Evolutionary conservation across 1,140 invertebrate species (phyloP).

Genomic region (Zelostemma sp.): DNA sequence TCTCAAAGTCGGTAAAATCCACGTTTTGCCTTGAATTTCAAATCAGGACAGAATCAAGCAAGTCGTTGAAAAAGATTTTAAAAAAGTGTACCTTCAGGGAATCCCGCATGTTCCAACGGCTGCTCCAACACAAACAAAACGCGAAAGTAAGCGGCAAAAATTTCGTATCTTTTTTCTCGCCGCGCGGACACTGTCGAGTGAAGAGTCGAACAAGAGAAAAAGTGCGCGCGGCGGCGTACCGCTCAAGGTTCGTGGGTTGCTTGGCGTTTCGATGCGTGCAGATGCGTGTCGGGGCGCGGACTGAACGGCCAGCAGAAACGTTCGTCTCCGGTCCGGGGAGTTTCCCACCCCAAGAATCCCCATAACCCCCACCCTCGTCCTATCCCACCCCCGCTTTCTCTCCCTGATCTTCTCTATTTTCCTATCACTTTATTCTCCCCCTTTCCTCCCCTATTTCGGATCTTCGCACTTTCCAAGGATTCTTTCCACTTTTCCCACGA

Average conservation of each 20-base stretch:
- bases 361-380: slow-evolving; percentile 38
- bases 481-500: neutral
- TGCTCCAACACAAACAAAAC: slow-evolving; percentile 1
- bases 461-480: neutral
- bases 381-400: slow-evolving; percentile 13
- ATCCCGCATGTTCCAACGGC: too few relatives aligned
- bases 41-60: too few relatives aligned
- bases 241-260: slow-evolving; percentile 11
- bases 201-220: slow-evolving; percentile 2
- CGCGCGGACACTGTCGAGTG: neutral
- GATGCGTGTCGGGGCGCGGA: slow-evolving; percentile 48
- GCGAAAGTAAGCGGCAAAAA: neutral
- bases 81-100: too few relatives aligned
- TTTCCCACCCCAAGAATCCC: slow-evolving; percentile 47
- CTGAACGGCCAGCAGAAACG: slow-evolving; percentile 43
- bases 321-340: slow-evolving; percentile 41
- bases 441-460: neutral
- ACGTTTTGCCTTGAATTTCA: neutral
- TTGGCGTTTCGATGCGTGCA: slow-evolving; percentile 20
- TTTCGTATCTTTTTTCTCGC: too few relatives aligned
- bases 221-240: slow-evolving; percentile 13
- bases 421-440: neutral
- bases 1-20: too few relatives aligned
- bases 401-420: slow-evolving; percentile 30
- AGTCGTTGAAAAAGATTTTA: too few relatives aligned